Base-by-base conservation (phyloP, 2,888 invertebrate species). In the Drosophila ezoana region DNA sequence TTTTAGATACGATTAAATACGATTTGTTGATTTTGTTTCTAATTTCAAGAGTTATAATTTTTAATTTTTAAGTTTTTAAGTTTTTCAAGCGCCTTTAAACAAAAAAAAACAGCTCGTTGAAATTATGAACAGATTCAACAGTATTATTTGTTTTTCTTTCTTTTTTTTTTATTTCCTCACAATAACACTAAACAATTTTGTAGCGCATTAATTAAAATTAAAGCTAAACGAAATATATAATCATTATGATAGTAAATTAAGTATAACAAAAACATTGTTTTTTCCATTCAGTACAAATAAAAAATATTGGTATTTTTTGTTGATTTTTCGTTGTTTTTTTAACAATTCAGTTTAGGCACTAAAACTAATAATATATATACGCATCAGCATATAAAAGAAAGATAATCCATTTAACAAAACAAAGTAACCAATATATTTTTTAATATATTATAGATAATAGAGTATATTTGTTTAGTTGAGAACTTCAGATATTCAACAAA, bases 381-480 rank as follows among this genome's bases (percentile, higher is more conserved):
- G 68, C 59, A 72, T 73, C 45, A 37, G 71, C 70, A 66, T 78
- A 78, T 76, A 65, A 73, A 72, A 49, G 23, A 35, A 44, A 48
- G 58, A 11, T 23, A 82, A 81, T 85, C 88, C 85, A 89, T 85
- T 81, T 70, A 83, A 83, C 89, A 89, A 72, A 89, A 87, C 79
- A 72, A 72, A 79, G 59, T 78, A 87, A 78, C 58, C 67, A 81
- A 75, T 72, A 66, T 61, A 60, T 61, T 20, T 33, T 62, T 44
- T 8, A 28, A 44, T 53, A 53, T 53, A 44, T 35, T 61, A 49
- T 61, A 52, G 70, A 52, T 51, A n/a, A 11, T 69, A 51, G 38
- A 57, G 32, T 66, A 40, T 77, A 72, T 40, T 40, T 33, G 32
- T 40, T 59, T 58, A 62, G 52, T 66, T 74, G 56, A 63, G 48